These are phyloP conservation scores for Progne subis DNA, from an alignment of 2,113 vertebrate genomes.

Conservation along the genomic window DNA sequence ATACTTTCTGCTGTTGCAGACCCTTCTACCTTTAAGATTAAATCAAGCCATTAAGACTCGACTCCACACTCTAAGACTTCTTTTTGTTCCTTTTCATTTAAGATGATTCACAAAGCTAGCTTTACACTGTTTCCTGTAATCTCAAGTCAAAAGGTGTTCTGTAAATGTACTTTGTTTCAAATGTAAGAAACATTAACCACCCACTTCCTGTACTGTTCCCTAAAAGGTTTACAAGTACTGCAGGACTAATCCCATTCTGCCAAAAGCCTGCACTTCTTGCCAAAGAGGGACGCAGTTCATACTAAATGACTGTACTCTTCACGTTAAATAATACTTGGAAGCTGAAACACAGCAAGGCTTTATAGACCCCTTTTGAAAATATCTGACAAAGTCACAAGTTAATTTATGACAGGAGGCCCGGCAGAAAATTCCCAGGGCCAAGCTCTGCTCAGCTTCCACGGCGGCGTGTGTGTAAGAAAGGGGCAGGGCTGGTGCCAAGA, in stretches of 20 bases:
- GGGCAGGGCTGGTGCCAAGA: not conserved
- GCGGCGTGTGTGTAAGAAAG: not conserved
- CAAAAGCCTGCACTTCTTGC: conserved; percentile 19
- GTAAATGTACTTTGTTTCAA: conserved; percentile 37
- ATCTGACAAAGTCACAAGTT: conserved; percentile 15
- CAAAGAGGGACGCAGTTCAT: conserved; percentile 26
- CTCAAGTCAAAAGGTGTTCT: conserved; percentile 19
- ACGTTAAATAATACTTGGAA: conserved; percentile 37
- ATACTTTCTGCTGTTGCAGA: not conserved
- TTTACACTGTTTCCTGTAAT: not conserved
- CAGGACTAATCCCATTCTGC: conserved; percentile 29
- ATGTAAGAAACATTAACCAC: conserved; percentile 61
- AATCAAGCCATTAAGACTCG: not conserved
- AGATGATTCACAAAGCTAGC: not conserved
- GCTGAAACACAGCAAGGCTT: conserved; percentile 6
- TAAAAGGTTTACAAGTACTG: conserved; percentile 59
- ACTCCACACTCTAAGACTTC: not conserved
- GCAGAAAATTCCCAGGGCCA: conserved; percentile 36
- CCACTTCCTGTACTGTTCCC: conserved; percentile 63
- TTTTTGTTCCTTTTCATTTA: not conserved
- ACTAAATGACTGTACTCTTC: conserved; percentile 34
- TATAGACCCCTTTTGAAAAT: conserved; percentile 13
- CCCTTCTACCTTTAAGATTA: not conserved
- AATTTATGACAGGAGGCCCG: conserved; percentile 24
- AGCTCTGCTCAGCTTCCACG: not conserved